These are phyloP conservation scores for Zaprionus taronus DNA, from an alignment of 1,140 invertebrate species.

Conservation along the genomic window DNA sequence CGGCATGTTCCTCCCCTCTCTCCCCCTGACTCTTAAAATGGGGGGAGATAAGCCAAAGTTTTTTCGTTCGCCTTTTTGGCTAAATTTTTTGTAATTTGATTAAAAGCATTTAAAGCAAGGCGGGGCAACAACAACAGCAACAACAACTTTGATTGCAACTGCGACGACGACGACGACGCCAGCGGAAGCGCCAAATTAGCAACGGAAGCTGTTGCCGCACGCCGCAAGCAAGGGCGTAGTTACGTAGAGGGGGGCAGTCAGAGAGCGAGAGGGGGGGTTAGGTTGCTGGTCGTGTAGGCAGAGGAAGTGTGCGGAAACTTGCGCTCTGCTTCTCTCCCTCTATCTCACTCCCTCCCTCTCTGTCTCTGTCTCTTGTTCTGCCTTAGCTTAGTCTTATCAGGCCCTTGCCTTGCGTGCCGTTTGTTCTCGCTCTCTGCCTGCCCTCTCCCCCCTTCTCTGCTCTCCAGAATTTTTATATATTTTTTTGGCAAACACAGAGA, in stretches of 20 bases:
- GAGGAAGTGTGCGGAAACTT: conserved; percentile 16
- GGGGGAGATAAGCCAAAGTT: conserved; percentile 27
- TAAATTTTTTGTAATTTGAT: conserved; percentile 39
- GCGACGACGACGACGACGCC: conserved; percentile 15
- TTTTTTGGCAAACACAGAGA: conserved; percentile 13
- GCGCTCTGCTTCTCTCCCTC: background rate
- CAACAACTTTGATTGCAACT: conserved; percentile 47
- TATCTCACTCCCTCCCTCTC: background rate
- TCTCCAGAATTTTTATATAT: background rate
- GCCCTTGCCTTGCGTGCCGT: background rate
- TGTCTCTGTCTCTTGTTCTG: background rate
- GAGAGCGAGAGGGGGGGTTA: background rate
- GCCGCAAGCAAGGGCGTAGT: conserved; percentile 4
- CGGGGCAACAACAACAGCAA: conserved; percentile 15
- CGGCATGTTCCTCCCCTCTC: background rate
- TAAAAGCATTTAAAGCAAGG: conserved; percentile 34
- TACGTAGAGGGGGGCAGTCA: background rate
- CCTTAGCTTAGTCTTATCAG: conserved; percentile 22
- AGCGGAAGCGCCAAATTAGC: conserved; percentile 71
- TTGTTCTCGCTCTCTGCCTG: background rate
- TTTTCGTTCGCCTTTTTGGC: conserved; percentile 1
- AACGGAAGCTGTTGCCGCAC: conserved; percentile 55
- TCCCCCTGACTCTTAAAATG: background rate
- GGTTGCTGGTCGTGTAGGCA: background rate
- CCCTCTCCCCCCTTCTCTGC: background rate